These are phyloP conservation scores for Diplodus puntazzo DNA, from an alignment of 2,797 vertebrate genomes.

Conservation along the genomic window DNA sequence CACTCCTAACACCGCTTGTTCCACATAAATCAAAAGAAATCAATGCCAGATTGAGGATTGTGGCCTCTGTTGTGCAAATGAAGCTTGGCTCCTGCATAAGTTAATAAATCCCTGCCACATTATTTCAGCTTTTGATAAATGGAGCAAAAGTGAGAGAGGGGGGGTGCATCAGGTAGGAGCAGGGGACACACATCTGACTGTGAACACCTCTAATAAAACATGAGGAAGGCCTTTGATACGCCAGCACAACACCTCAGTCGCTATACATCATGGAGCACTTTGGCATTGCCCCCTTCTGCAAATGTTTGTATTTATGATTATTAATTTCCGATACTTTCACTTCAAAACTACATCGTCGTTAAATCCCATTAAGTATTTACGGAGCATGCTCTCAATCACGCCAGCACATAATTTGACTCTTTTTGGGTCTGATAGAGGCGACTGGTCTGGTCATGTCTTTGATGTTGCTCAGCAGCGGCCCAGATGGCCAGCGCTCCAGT, in stretches of 20 bases:
- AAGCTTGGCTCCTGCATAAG: slow-evolving; percentile 78
- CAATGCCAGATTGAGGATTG: slow-evolving; percentile 81
- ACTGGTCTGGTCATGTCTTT: slow-evolving; percentile 56
- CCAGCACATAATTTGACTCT: slow-evolving; percentile 37
- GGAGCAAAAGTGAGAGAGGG: slow-evolving; percentile 52
- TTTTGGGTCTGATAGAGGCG: slow-evolving; percentile 41
- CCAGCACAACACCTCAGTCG: slow-evolving; percentile 41
- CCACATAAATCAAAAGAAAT: slow-evolving; percentile 85
- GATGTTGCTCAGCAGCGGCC: slow-evolving; percentile 63
- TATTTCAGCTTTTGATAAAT: slow-evolving; percentile 83
- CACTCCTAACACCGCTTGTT: slow-evolving; percentile 70
- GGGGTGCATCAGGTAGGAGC: slow-evolving; percentile 37
- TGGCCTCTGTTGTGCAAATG: slow-evolving; percentile 86
- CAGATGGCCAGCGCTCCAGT: slow-evolving; percentile 47
- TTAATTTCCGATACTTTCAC: slow-evolving; percentile 29
- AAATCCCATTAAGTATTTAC: slow-evolving; percentile 37
- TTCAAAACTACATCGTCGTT: slow-evolving; percentile 23
- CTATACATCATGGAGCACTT: slow-evolving; percentile 38
- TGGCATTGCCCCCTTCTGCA: slow-evolving; percentile 17
- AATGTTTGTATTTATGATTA: slow-evolving; percentile 40
- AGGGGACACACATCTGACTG: slow-evolving; percentile 67
- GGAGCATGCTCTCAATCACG: background rate
- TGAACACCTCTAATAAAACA: slow-evolving; percentile 74
- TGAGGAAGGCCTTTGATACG: slow-evolving; percentile 68
- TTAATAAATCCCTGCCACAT: slow-evolving; percentile 82